Evolutionary conservation across 2,888 invertebrate genomes (phyloP), one percentile per base, ranked within the genome.

Genomic region (Euzophera pinguis): DNA sequence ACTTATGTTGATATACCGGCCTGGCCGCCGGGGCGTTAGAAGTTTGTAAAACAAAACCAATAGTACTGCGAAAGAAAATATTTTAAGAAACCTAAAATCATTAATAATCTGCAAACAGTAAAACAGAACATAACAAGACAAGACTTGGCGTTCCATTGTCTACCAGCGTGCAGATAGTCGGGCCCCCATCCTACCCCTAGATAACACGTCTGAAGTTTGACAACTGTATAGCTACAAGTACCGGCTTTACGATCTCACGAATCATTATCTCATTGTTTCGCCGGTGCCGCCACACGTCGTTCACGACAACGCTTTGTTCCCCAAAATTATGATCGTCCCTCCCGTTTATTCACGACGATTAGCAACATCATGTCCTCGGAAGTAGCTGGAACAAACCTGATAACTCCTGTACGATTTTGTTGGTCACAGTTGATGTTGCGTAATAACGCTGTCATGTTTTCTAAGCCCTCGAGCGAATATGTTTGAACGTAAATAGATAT

Each of bases 201-300:
- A 66, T 66, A 67, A 68, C 68, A 60, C 60, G 68, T 64, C 65
- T 65, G 63, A 75, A 79, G 69, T 81, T 79, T 76, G 79, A 78
- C 75, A 77, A 77, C 69, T 76, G 65, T 60, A 67, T 71, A 73
- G 73, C 68, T 65, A 72, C 70, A 69, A 77, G 75, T 73, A 69
- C 69, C 69, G 63, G 67, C 69, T 80, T 80, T 81, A 82, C 77
- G 81, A 78, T 71, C 76, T 73, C 69, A 73, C 75, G 79, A 81
- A 81, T 84, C 80, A 84, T 84, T 83, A 82, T 81, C 80, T 81
- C 81, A 83, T 85, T 85, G 86, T 85, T 81, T 70, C 67, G 65
- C 55, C 59, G 74, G 71, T 75, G 69, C 76, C 74, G 68, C 72
- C 80, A 75, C 75, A 76, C 78, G 76, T 75, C 76, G 74, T 81